Conservation (phyloP, 1,140 invertebrate species). For the Sweltsa coloradensis region DNA sequence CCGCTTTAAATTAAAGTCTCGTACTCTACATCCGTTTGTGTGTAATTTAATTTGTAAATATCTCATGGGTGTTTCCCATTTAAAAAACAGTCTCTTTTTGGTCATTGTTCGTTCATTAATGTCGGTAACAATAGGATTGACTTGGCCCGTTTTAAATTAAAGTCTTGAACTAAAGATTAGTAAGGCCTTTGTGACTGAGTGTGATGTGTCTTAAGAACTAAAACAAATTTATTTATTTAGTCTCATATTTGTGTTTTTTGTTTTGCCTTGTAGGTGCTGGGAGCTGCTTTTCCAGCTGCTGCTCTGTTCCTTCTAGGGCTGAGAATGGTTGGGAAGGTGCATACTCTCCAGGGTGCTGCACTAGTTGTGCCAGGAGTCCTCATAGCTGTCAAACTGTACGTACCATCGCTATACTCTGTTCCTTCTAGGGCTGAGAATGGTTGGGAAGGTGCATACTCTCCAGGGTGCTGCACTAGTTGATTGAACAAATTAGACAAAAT, state of each 20-base stretch:
- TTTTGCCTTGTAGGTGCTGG: slow-evolving; percentile 48
- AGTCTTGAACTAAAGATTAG: neutral
- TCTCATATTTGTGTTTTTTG: slow-evolving; percentile 1
- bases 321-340: slow-evolving; percentile 85
- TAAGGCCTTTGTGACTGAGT: neutral
- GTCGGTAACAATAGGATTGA: too few species aligned
- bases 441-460: slow-evolving; percentile 73
- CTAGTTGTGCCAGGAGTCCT: slow-evolving; percentile 73
- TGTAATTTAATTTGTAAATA: too few species aligned
- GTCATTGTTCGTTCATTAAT: too few species aligned
- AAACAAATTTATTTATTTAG: neutral
- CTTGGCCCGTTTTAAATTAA: too few species aligned
- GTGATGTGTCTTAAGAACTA: neutral
- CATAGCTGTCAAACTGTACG: slow-evolving; percentile 80
- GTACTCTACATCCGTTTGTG: too few species aligned
- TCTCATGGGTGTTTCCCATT: too few species aligned
- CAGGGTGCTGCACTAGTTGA: slow-evolving; percentile 60
- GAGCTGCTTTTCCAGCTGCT: slow-evolving; percentile 79
- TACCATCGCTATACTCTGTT: too few species aligned
- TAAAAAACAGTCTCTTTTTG: too few species aligned
- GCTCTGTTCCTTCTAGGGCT: slow-evolving; percentile 84
- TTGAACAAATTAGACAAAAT: too few species aligned
- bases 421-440: slow-evolving; percentile 80
- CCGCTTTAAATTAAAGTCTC: too few species aligned
- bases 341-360: slow-evolving; percentile 57